These are phyloP conservation scores for Parazoanthus atlanticus DNA, from an alignment of 92 coral and sea anemone genomes.

Conservation along the genomic window DNA sequence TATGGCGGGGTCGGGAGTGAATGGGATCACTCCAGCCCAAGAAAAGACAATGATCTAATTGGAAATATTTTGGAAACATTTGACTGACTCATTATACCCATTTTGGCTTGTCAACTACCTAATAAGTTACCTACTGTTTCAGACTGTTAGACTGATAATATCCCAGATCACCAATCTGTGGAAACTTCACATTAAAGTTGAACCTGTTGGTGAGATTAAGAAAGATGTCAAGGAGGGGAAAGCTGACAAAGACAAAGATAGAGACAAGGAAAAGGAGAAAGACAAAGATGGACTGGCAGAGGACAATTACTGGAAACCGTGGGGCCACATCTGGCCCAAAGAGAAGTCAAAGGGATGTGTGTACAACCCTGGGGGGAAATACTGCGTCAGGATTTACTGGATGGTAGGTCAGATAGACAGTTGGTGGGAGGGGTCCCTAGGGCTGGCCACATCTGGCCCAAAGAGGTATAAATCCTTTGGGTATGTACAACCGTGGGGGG, in stretches of 20 bases:
- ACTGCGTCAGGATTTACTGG: constrained; percentile 89
- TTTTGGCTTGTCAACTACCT: too few relatives aligned
- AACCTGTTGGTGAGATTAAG: constrained; percentile 68
- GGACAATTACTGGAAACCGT: constrained; percentile 94
- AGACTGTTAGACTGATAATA: constrained; percentile 90
- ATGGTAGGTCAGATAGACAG: constrained; percentile 65
- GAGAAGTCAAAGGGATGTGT: constrained; percentile 88
- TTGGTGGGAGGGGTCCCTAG: too few relatives aligned
- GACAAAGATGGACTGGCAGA: constrained; percentile 77
- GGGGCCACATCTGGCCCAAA: constrained; percentile 99
- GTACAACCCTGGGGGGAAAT: constrained; percentile 93
- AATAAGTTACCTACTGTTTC: neutral
- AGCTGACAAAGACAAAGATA: constrained; percentile 66
- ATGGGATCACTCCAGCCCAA: too few relatives aligned
- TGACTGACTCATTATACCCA: too few relatives aligned
- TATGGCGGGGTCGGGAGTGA: too few relatives aligned
- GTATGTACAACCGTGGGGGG: neutral
- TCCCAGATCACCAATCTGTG: constrained; percentile 87
- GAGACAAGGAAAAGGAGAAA: constrained; percentile 75
- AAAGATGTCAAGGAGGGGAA: constrained; percentile 72
- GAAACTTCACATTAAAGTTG: constrained; percentile 86
- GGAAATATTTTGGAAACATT: too few relatives aligned
- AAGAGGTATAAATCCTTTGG: too few relatives aligned
- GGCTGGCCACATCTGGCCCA: constrained; percentile 70
- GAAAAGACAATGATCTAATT: too few relatives aligned